These are phyloP conservation scores for Dysdera silvatica DNA, from an alignment of 1,140 invertebrate species.

Conservation along the genomic window DNA sequence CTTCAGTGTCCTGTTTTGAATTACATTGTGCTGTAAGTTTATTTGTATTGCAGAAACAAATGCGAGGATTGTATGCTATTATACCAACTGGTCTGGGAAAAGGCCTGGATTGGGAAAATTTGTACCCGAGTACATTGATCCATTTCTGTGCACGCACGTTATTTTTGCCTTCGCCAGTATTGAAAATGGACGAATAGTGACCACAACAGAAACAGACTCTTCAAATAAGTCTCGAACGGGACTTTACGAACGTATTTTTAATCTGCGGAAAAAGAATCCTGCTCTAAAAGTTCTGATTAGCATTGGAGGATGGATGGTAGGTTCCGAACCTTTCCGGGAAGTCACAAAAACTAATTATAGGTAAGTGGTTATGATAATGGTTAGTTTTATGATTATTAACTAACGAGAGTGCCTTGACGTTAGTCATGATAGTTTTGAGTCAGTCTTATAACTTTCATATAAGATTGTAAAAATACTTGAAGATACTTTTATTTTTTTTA, in stretches of 20 bases:
- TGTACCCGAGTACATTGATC: conserved; percentile 41
- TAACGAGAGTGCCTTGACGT: too few species aligned
- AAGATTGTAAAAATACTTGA: too few species aligned
- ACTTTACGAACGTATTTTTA: conserved; percentile 40
- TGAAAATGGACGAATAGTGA: conserved; percentile 30
- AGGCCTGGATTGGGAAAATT: conserved; percentile 41
- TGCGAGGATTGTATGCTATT: not conserved
- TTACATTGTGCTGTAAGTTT: too few species aligned
- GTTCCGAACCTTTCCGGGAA: not conserved
- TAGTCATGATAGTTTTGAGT: too few species aligned
- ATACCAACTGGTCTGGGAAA: not conserved
- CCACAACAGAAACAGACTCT: conserved; percentile 38
- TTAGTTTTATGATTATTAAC: too few species aligned
- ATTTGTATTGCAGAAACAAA: not conserved
- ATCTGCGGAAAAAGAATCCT: not conserved
- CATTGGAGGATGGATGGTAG: not conserved
- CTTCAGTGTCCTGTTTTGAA: too few species aligned
- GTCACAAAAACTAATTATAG: not conserved
- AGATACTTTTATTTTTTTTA: too few species aligned
- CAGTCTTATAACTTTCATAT: too few species aligned
- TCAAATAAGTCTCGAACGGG: conserved; percentile 81
- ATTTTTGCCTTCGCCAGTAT: conserved; percentile 47
- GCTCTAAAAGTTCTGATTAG: not conserved
- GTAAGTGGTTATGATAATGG: conserved; percentile 2
- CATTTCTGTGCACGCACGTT: conserved; percentile 46